Percentiles rank a stretch among this genome's conserved stretches.
These are phyloP conservation scores for Triplophysa tibetana DNA, from an alignment of 2,113 vertebrate species.

Conservation along the genomic window DNA sequence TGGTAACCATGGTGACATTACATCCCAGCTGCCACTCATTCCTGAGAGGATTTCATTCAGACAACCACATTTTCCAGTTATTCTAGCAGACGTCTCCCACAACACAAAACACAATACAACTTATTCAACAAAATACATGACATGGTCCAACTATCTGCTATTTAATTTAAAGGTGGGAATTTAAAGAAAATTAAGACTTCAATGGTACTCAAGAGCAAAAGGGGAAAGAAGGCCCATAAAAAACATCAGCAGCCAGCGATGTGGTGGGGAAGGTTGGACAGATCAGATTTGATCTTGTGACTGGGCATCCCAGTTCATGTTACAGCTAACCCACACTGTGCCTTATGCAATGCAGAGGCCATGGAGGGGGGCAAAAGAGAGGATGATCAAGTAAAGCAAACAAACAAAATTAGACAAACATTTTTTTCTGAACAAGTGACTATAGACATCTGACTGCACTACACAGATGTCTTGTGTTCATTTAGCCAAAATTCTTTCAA, in stretches of 20 bases:
- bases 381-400: slow-evolving; percentile 7
- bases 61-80: slow-evolving; percentile 20
- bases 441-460: background rate
- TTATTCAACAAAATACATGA: background rate
- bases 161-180: background rate
- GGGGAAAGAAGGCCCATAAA: background rate
- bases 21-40: slow-evolving; percentile 44
- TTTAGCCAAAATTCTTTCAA: too few relatives aligned
- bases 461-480: too few relatives aligned
- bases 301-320: slow-evolving; percentile 56
- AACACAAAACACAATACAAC: background rate
- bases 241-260: background rate
- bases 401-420: background rate
- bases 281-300: slow-evolving; percentile 59
- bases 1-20: slow-evolving; percentile 43
- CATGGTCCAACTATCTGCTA: too few relatives aligned
- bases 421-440: background rate
- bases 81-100: background rate
- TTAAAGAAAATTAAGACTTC: background rate
- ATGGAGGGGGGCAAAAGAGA: background rate
- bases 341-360: slow-evolving; percentile 42
- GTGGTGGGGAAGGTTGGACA: slow-evolving; percentile 33
- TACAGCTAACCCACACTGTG: slow-evolving; percentile 43
- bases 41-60: slow-evolving; percentile 4
- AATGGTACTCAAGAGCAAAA: background rate